Evolutionary conservation across 2,113 vertebrate genomes (phyloP), one percentile per base, ranked within the genome.

Genomic region (Australoheros scitulus): DNA sequence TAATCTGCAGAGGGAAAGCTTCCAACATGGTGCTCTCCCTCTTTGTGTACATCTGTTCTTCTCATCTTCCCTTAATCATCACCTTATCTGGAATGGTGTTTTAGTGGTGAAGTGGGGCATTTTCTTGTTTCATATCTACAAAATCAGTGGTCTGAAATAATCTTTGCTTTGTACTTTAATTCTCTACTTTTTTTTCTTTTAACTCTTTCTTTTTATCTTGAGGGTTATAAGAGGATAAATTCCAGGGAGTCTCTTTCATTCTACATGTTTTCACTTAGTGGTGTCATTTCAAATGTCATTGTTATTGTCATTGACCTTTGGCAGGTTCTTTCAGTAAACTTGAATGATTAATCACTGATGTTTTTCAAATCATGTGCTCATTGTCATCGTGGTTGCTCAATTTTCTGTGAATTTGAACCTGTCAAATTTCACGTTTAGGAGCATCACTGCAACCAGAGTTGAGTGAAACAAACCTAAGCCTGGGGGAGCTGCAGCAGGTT

Each of bases 401-500:
- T 3, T 61, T 78, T 2, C 2, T 58, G n/a, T 74, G 2, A 8
- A 61, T 81, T 55, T 78, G 10, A 60, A 18, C 18, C 9, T 47
- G 10, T 83, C 11, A 36, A 7, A 80, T 41, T n/a, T 77, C 3
- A 18, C 7, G 29, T 9, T 20, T 22, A 92, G 92, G 83, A 55
- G 58, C 60, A 0, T 55, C 68, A 11, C 29, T 58, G 47, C 60
- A 79, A 17, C 47, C 59, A 58, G 80, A 89, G 22, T 38, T 9
- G 0, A 87, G 50, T 5, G 84, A 91, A 64, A 76, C 84, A 0
- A 81, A 91, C 14, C 87, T 96, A 43, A 86, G 95, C 14, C 81
- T 95, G 65, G 89, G 90, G 6, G 88, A 90, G 24, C 87, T 94
- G 80, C 86, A 92, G 56, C 95, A 96, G 82, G 94, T 96, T n/a